Conservation (phyloP, 2,888 invertebrate species). For the Palloptera scutellata region DNA sequence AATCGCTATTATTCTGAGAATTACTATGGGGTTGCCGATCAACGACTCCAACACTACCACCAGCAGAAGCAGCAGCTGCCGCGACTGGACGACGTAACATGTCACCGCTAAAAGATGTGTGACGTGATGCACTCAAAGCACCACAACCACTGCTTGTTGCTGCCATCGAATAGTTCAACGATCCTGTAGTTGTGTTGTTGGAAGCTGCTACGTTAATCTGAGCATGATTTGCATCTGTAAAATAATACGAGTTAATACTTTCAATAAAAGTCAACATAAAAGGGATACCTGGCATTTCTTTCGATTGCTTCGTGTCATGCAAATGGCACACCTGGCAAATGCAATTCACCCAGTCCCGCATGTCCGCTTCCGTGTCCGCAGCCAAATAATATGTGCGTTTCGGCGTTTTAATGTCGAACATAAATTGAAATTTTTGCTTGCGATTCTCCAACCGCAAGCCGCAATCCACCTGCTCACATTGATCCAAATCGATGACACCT, state of each 20-base stretch:
- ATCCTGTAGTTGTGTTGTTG: slow-evolving; percentile 53
- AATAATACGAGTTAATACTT: slow-evolving; percentile 11
- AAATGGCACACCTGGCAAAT: slow-evolving; percentile 92
- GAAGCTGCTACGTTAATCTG: slow-evolving; percentile 49
- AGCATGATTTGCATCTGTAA: slow-evolving; percentile 50
- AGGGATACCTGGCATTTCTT: slow-evolving; percentile 53
- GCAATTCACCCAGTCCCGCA: slow-evolving; percentile 95
- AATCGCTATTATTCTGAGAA: slow-evolving; percentile 48
- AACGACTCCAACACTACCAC: not conserved
- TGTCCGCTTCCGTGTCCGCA: slow-evolving; percentile 89
- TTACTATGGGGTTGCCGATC: slow-evolving; percentile 30
- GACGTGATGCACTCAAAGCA: slow-evolving; percentile 32
- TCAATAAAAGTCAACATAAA: not conserved
- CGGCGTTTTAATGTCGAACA: slow-evolving; percentile 90
- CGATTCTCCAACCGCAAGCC: slow-evolving; percentile 84
- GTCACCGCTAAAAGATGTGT: slow-evolving; percentile 36
- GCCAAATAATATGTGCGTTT: slow-evolving; percentile 91
- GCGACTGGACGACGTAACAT: slow-evolving; percentile 35
- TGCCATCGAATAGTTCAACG: slow-evolving; percentile 49
- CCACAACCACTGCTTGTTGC: slow-evolving; percentile 36
- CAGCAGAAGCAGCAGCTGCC: not conserved
- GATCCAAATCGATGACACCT: slow-evolving; percentile 91
- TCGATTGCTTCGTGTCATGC: slow-evolving; percentile 68
- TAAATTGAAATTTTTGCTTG: slow-evolving; percentile 81
- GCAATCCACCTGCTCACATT: slow-evolving; percentile 93